Base-by-base conservation (phyloP, 2,113 vertebrate genomes). In the Porphyrio hochstetteri region DNA sequence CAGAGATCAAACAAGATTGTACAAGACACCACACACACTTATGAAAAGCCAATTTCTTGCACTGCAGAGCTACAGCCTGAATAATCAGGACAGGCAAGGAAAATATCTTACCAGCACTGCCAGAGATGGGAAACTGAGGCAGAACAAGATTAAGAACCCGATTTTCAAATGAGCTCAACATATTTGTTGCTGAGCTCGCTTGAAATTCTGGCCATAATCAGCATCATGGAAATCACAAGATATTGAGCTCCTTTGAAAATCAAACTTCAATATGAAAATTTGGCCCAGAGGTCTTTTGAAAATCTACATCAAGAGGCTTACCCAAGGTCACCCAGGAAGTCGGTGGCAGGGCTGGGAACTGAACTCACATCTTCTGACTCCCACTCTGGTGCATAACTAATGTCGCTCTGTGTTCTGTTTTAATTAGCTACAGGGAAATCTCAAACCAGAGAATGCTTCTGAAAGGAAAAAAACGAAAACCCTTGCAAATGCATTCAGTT, bases 291-390 rank as follows among this genome's bases (percentile, higher is more conserved):
- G 82, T 96, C 95, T 96, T 96, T 93, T 93, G 93, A 94, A 97
- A 96, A 88, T 59, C 77, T 86, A 94, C 93, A 97, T 97, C 95
- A 96, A 96, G 95, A 97, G 71, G 92, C 82, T 97, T 67, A 95
- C 95, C 93, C 93, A 96, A 94, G 93, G 96, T 96, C 92, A 96
- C 93, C 93, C 95, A 90, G 95, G 95, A 97, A 97, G 95, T 93
- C 6, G 4, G 93, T 77, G 69, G 88, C 92, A 90, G 82, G 88
- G 93, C 90, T 96, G 95, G 92, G 93, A 97, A 96, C 93, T 64
- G 53, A 92, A 76, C 78, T 82, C 27, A 28, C 69, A 96, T 85
- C 91, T 95, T 75, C 81, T 91, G 92, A 95, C 92, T 96, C 93
- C 93, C 94, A 97, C 94, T 97, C 96, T 74, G 60, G 56, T 90